Percentiles rank a stretch among this genome's conserved stretches.
These are phyloP conservation scores for Epinephelus malabaricus DNA, from an alignment of 2,797 vertebrate genomes.

Conservation along the genomic window DNA sequence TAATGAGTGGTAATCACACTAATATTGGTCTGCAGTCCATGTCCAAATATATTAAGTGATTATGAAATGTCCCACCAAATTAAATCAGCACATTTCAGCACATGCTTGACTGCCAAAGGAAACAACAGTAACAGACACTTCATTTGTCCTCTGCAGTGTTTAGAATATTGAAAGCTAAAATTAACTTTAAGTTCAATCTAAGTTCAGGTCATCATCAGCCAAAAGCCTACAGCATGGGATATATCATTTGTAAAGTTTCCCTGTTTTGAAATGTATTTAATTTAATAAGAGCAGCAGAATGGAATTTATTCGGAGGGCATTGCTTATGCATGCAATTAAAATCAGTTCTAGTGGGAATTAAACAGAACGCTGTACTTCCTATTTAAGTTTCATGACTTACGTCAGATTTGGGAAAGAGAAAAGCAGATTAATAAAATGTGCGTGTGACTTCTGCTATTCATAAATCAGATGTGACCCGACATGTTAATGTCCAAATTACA, in stretches of 20 bases:
- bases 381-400: conserved; percentile 30
- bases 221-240: conserved; percentile 18
- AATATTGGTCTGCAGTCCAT: not conserved
- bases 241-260: conserved; percentile 9
- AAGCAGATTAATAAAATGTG: conserved; percentile 32
- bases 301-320: conserved; percentile 29
- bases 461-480: conserved; percentile 30
- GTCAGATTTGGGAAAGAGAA: conserved; percentile 34
- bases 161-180: conserved; percentile 15
- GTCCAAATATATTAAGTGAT: not conserved
- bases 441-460: conserved; percentile 22
- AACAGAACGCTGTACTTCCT: not conserved
- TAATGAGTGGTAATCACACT: not conserved
- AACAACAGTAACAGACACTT: conserved; percentile 4
- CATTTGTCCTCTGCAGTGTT: not conserved
- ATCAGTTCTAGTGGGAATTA: conserved; percentile 39
- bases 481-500: conserved; percentile 25
- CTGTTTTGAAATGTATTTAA: conserved; percentile 33
- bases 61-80: not conserved
- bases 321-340: conserved; percentile 52
- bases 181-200: conserved; percentile 26
- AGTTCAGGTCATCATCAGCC: conserved; percentile 35
- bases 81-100: not conserved
- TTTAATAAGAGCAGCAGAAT: conserved; percentile 35
- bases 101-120: not conserved